phyloP scores from a whole-genome alignment of 2,113 vertebrate genomes.

The Chunga burmeisteri region DNA sequence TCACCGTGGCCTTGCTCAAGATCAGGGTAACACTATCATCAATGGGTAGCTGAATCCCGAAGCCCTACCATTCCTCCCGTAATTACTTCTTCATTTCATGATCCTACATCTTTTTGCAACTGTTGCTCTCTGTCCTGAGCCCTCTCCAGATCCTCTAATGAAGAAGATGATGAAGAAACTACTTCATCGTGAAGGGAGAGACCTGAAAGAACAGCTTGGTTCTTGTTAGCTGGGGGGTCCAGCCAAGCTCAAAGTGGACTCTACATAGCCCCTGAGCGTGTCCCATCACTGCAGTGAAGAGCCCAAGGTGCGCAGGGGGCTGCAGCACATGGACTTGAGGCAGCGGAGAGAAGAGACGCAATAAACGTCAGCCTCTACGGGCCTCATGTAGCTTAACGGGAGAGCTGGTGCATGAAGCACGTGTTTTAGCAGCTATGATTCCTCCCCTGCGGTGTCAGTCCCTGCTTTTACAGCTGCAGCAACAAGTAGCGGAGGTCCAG shows the following conservation, averaged over 20 bases:
- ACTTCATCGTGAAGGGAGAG: background rate
- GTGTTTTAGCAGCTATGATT: background rate
- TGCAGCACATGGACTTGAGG: background rate
- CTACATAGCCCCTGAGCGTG: background rate
- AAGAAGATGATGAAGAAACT: background rate
- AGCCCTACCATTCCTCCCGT: background rate
- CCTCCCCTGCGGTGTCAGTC: background rate
- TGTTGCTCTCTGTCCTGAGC: background rate
- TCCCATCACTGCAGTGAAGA: background rate
- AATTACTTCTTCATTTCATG: background rate
- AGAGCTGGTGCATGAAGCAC: background rate
- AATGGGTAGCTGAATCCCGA: background rate
- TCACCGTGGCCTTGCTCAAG: background rate
- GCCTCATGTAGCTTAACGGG: background rate
- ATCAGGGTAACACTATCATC: background rate
- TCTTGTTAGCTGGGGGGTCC: background rate
- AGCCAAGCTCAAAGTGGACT: background rate
- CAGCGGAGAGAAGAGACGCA: background rate
- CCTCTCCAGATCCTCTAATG: background rate
- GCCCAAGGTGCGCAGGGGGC: background rate
- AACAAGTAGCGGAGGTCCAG: background rate
- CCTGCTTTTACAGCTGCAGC: slow-evolving; percentile 18
- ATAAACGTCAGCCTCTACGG: background rate
- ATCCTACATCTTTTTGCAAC: background rate
- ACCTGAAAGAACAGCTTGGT: background rate